phyloP scores from a whole-genome alignment of 2,888 invertebrate species.

The Rapana venosa region DNA sequence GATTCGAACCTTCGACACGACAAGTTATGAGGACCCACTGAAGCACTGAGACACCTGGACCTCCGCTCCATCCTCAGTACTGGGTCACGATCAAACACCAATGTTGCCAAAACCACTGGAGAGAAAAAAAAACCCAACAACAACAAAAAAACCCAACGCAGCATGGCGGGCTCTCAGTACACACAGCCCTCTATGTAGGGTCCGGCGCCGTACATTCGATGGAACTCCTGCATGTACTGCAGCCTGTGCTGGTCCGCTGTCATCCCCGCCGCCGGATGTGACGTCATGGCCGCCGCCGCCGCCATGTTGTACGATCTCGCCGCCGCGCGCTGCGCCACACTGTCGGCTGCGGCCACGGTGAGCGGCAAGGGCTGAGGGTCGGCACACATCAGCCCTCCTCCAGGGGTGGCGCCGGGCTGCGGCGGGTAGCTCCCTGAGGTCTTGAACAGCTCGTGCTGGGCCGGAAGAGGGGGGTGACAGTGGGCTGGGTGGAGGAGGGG shows the following conservation, averaged over 20 bases:
- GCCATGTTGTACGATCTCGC: conserved; percentile 42
- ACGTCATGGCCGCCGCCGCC: conserved; percentile 44
- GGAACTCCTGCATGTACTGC: conserved; percentile 71
- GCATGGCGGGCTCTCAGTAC: too few relatives aligned
- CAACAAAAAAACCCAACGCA: too few relatives aligned
- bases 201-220: conserved; percentile 69
- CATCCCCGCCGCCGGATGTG: conserved; percentile 45
- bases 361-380: conserved; percentile 48
- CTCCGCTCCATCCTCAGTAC: too few relatives aligned
- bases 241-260: conserved; percentile 62
- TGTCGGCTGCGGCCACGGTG: conserved; percentile 39
- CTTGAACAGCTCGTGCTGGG: conserved; percentile 39
- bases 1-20: too few relatives aligned
- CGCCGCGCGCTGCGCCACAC: conserved; percentile 26
- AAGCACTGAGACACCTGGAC: too few relatives aligned
- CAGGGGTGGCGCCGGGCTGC: not conserved
- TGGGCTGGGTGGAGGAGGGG: conserved; percentile 47
- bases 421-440: conserved; percentile 27
- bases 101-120: not conserved
- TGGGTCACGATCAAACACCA: not conserved
- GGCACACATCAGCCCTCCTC: not conserved
- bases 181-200: conserved; percentile 73
- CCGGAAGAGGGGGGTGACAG: conserved; percentile 48
- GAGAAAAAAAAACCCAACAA: not conserved
- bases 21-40: too few relatives aligned